phyloP scores from a whole-genome alignment of 2,888 invertebrate species.

The Dryobota labecula region DNA sequence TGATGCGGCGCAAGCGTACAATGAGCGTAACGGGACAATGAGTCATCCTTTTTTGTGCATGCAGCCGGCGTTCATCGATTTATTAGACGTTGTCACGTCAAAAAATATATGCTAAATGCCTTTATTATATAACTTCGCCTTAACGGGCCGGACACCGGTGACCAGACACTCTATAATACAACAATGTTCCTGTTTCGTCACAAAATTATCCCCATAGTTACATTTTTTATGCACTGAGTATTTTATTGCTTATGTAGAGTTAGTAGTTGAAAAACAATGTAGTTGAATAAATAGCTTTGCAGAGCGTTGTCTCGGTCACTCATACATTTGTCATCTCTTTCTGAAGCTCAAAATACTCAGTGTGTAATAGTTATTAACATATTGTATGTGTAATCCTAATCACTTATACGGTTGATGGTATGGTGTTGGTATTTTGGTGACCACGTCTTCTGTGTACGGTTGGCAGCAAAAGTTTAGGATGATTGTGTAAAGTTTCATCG shows the following conservation, averaged over 20 bases:
- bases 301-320: background rate
- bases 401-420: conserved; percentile 74
- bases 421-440: conserved; percentile 66
- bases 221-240: conserved; percentile 37
- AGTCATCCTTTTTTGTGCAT: too few species aligned
- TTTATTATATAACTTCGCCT: too few species aligned
- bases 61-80: too few species aligned
- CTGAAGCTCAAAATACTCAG: conserved; percentile 29
- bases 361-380: conserved; percentile 49
- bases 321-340: background rate
- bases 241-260: conserved; percentile 12
- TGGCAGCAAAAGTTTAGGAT: conserved; percentile 8
- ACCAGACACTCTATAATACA: too few species aligned
- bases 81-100: too few species aligned
- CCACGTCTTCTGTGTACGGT: conserved; percentile 59
- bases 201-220: conserved; percentile 23
- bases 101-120: too few species aligned
- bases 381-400: conserved; percentile 70
- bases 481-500: background rate
- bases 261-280: background rate
- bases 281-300: background rate
- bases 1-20: too few species aligned
- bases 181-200: background rate
- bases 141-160: too few species aligned
- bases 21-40: too few species aligned